Percentiles rank a stretch among this genome's conserved stretches.
Conservation (phyloP, 2,113 vertebrate genomes). For the Speoplatyrhinus poulsoni region DNA sequence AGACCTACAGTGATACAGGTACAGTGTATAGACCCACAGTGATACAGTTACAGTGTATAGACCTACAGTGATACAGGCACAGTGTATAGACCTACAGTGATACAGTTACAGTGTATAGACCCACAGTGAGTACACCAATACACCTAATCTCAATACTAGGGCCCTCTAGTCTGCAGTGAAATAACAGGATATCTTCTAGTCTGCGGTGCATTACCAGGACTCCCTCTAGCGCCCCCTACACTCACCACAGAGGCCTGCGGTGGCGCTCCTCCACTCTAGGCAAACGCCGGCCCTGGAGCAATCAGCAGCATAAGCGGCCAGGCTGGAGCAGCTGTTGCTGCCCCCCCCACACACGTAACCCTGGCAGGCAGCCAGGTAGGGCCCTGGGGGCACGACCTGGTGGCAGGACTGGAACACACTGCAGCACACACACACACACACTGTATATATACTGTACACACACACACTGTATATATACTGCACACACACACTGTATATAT, state of each 20-base stretch:
- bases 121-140: neutral
- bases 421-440: neutral
- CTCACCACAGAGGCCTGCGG: slow-evolving; percentile 82
- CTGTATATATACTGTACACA: too few relatives aligned
- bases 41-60: too few relatives aligned
- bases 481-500: too few relatives aligned
- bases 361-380: slow-evolving; percentile 75
- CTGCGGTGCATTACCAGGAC: neutral
- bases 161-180: neutral
- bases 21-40: too few relatives aligned
- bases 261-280: slow-evolving; percentile 82
- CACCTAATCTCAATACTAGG: neutral
- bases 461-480: too few relatives aligned
- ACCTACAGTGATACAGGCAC: too few relatives aligned
- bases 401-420: slow-evolving; percentile 83
- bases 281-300: slow-evolving; percentile 80
- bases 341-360: slow-evolving; percentile 72
- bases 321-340: slow-evolving; percentile 67
- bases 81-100: too few relatives aligned
- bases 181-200: neutral
- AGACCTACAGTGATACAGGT: too few relatives aligned
- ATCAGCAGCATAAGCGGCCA: slow-evolving; percentile 84
- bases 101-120: too few relatives aligned
- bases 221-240: too few relatives aligned
- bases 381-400: slow-evolving; percentile 56